These are phyloP conservation scores for Esperia sulphurella DNA, from an alignment of 2,888 invertebrate genomes.

Conservation along the genomic window DNA sequence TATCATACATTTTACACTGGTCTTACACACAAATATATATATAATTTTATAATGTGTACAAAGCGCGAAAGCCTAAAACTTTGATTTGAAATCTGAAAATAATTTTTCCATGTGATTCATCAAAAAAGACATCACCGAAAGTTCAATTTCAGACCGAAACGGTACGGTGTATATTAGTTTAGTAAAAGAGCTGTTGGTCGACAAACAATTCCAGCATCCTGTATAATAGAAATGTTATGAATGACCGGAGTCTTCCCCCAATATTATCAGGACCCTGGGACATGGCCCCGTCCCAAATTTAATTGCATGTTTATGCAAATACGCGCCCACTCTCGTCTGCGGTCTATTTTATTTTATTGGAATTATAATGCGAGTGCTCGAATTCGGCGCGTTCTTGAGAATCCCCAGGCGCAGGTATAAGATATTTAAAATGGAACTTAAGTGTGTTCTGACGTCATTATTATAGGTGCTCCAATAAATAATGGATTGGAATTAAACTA, in stretches of 20 bases:
- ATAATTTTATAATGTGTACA: too few species aligned
- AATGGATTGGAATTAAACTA: too few species aligned
- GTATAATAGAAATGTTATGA: constrained; percentile 11
- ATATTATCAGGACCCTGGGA: constrained; percentile 37
- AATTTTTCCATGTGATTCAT: too few species aligned
- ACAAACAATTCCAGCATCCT: not conserved
- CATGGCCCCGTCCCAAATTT: constrained; percentile 37
- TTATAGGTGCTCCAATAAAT: too few species aligned
- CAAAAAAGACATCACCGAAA: too few species aligned
- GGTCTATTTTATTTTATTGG: constrained; percentile 22
- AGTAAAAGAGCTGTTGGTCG: not conserved
- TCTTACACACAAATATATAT: too few species aligned
- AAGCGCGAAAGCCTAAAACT: too few species aligned
- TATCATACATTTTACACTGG: too few species aligned
- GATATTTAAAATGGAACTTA: not conserved
- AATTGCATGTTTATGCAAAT: constrained; percentile 61
- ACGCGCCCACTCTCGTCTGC: constrained; percentile 24
- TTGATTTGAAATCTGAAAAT: too few species aligned
- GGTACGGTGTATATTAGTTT: not conserved
- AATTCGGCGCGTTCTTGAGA: not conserved
- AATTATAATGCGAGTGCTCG: constrained; percentile 1
- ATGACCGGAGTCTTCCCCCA: constrained; percentile 32
- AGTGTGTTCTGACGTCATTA: too few species aligned
- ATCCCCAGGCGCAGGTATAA: not conserved
- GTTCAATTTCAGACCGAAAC: too few species aligned